Conservation (phyloP, 2,113 vertebrate species). For the Desmodus rotundus region DNA sequence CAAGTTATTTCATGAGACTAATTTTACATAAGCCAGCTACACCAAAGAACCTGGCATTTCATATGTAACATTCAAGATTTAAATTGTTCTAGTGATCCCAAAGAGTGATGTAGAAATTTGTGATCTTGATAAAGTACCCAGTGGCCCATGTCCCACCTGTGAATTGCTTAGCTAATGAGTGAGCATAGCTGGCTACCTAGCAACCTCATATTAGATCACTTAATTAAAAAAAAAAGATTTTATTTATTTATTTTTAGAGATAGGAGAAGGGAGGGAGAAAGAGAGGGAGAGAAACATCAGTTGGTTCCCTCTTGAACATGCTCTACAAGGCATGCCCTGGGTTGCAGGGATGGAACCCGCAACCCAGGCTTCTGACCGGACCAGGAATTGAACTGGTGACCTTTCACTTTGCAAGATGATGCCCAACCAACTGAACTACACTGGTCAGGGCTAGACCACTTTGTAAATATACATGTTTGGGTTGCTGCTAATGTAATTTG, state of each 20-base stretch:
- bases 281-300: too few species aligned
- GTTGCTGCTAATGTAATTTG: background rate
- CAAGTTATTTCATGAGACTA: background rate
- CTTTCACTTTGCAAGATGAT: too few species aligned
- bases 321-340: too few species aligned
- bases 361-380: too few species aligned
- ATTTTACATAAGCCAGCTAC: background rate
- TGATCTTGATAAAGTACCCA: background rate
- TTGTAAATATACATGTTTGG: background rate
- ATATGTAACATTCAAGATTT: background rate
- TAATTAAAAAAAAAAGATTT: background rate
- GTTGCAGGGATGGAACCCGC: too few species aligned
- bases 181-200: background rate
- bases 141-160: background rate
- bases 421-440: too few species aligned
- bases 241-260: too few species aligned
- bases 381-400: too few species aligned
- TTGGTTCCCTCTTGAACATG: too few species aligned
- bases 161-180: background rate
- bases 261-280: too few species aligned
- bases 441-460: background rate
- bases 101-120: background rate
- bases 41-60: background rate
- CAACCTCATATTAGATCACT: background rate
- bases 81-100: background rate